Percentiles rank a stretch among this genome's conserved stretches.
These are phyloP conservation scores for Thereuonema tuberculata DNA, from an alignment of 1,140 invertebrate species.

Conservation along the genomic window DNA sequence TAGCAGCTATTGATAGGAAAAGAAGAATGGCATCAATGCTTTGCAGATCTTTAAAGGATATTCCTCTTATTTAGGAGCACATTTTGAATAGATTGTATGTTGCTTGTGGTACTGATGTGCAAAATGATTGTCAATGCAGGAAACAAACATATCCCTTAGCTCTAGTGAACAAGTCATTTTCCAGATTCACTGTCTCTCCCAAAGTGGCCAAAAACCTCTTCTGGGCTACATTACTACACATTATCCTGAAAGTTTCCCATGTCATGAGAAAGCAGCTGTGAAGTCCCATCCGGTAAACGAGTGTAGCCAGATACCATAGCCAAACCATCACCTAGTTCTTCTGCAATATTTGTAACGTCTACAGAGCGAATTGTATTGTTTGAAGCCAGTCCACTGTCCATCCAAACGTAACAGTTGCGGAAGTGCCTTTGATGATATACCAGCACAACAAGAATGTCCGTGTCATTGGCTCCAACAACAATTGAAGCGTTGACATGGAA, in stretches of 20 bases:
- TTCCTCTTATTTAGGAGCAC: background rate
- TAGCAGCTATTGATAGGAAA: background rate
- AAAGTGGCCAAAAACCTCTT: background rate
- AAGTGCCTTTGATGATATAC: conserved; percentile 2
- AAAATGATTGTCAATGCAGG: background rate
- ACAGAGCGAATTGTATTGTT: background rate
- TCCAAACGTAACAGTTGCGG: background rate
- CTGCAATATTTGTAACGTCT: conserved; percentile 2
- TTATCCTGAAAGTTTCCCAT: background rate
- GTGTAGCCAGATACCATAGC: conserved; percentile 1
- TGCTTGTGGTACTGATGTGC: conserved; percentile 3
- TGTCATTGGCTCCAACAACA: conserved; percentile 1
- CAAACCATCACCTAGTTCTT: background rate
- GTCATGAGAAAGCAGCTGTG: background rate
- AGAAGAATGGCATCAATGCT: background rate
- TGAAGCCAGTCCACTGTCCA: conserved; percentile 1
- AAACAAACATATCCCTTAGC: background rate
- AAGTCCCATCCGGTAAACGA: background rate
- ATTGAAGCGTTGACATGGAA: too few species aligned
- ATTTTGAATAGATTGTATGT: background rate
- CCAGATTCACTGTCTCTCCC: background rate
- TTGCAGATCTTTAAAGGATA: background rate
- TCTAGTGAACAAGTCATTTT: too few species aligned
- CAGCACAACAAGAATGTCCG: background rate
- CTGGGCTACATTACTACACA: background rate